phyloP scores from a whole-genome alignment of 1,140 invertebrate species.

The Leptinotarsa lineolata region DNA sequence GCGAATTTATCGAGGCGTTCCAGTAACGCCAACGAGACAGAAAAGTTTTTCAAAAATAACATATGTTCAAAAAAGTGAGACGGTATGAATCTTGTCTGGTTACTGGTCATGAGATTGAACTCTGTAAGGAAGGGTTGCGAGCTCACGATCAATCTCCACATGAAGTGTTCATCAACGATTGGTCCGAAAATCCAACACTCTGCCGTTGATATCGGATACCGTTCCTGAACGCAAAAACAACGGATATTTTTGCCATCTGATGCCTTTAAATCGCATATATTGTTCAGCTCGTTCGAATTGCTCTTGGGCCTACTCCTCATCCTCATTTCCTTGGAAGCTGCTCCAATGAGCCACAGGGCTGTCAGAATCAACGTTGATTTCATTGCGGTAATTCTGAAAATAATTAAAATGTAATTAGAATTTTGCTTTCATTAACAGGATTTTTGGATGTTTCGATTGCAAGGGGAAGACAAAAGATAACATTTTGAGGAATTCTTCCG shows the following conservation, averaged over 20 bases:
- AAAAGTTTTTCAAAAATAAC: slow-evolving; percentile 16
- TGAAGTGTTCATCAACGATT: slow-evolving; percentile 7
- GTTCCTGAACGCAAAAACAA: slow-evolving; percentile 18
- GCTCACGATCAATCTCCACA: slow-evolving; percentile 12
- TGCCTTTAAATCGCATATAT: slow-evolving; percentile 14
- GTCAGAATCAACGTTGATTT: slow-evolving; percentile 12
- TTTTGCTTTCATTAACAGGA: not conserved
- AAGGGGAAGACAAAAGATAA: no score
- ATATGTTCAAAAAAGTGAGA: slow-evolving; percentile 9
- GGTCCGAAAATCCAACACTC: slow-evolving; percentile 28
- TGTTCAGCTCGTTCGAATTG: not conserved
- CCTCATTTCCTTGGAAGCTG: slow-evolving; percentile 14
- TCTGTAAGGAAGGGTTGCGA: slow-evolving; percentile 18
- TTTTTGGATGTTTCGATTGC: no score
- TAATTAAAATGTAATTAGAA: slow-evolving; percentile 5
- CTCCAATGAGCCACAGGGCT: slow-evolving; percentile 13
- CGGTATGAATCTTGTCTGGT: slow-evolving; percentile 7
- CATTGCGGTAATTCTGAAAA: slow-evolving; percentile 9
- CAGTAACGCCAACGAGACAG: slow-evolving; percentile 16
- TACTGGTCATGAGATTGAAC: slow-evolving; percentile 16
- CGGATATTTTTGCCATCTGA: slow-evolving; percentile 16
- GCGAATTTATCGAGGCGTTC: slow-evolving; percentile 14
- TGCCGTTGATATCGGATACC: not conserved
- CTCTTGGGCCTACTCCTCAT: slow-evolving; percentile 14
- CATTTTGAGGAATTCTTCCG: no score